Evolutionary conservation across 2,888 invertebrate species (phyloP).

Genomic region (Ormyrus labotus): DNA sequence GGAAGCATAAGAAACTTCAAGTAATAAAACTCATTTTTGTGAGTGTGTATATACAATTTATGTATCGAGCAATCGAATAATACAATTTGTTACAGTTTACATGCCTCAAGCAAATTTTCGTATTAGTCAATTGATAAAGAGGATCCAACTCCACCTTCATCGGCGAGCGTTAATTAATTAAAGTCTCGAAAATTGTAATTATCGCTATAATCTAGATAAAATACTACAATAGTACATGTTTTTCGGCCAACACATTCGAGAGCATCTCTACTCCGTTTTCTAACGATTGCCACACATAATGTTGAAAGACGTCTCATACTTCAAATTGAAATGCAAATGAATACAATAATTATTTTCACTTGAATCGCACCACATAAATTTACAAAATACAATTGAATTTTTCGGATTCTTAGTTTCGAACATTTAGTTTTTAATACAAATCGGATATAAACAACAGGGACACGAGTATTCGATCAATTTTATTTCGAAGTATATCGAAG

Average conservation of each 20-base stretch:
- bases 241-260: conserved; percentile 45
- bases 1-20: conserved; percentile 39
- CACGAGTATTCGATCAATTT: conserved; percentile 32
- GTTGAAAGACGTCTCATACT: conserved; percentile 32
- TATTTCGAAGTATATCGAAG: conserved; percentile 23
- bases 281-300: conserved; percentile 37
- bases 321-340: conserved; percentile 32
- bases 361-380: conserved; percentile 44
- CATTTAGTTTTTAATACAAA: conserved; percentile 40
- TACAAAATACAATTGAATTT: conserved; percentile 45
- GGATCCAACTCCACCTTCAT: conserved; percentile 40
- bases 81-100: conserved; percentile 49
- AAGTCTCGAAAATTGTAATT: conserved; percentile 41
- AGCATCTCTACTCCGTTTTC: conserved; percentile 30
- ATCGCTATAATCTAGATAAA: conserved; percentile 46
- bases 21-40: conserved; percentile 28
- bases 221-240: conserved; percentile 43
- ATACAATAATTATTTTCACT: conserved; percentile 47
- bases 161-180: conserved; percentile 41
- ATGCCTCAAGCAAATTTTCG: conserved; percentile 38
- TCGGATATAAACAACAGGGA: conserved; percentile 41
- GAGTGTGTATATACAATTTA: conserved; percentile 46
- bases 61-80: conserved; percentile 49
- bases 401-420: background rate
- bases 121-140: conserved; percentile 48